Evolutionary conservation across 2,797 vertebrate species (phyloP), one percentile per base, ranked within the genome.

Genomic region (Acanthopagrus latus): DNA sequence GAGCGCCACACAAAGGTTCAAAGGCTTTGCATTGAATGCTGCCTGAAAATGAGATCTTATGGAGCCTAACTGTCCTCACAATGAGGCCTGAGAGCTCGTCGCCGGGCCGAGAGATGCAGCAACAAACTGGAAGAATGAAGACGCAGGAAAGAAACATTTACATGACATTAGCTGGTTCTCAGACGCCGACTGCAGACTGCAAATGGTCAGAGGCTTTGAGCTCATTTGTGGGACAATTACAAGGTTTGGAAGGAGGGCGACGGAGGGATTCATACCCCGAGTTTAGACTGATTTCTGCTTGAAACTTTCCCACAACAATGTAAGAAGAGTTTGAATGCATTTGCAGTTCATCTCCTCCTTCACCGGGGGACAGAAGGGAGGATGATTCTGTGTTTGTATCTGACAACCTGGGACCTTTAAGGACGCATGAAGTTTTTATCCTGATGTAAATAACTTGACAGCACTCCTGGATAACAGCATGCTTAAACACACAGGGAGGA

Each of bases 1-100:
- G 84, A 78, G 70, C 64, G 20, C 41, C 3, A 2, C 67, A 88
- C 86, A 85, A 88, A 79, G 82, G 76, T 89, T 91, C 89, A 91
- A 91, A 92, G 83, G 62, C 82, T 84, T 71, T 20, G 71, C 21
- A 51, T 57, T 81, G 83, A 89, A 89, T 83, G 76, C 77, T 64
- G 78, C 71, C 74, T 80, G 82, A 83, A 88, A 88, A 80, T 62
- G 10, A 72, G 81, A 80, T 83, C 86, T 86, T 46, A 71, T 65
- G 83, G 78, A 70, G 79, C 70, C 74, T 72, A 64, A 81, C 73
- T 85, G 77, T 79, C 56, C 41, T 43, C 86, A 89, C 82, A 91
- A 89, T 78, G 77, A 85, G 74, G 81, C 81, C 76, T 25, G 69
- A 70, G 70, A 72, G 70, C 43, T 3, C 21, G 60, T 46, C 38